phyloP scores from a whole-genome alignment of 2,797 vertebrate genomes.

The Paramormyrops hopkinsi region DNA sequence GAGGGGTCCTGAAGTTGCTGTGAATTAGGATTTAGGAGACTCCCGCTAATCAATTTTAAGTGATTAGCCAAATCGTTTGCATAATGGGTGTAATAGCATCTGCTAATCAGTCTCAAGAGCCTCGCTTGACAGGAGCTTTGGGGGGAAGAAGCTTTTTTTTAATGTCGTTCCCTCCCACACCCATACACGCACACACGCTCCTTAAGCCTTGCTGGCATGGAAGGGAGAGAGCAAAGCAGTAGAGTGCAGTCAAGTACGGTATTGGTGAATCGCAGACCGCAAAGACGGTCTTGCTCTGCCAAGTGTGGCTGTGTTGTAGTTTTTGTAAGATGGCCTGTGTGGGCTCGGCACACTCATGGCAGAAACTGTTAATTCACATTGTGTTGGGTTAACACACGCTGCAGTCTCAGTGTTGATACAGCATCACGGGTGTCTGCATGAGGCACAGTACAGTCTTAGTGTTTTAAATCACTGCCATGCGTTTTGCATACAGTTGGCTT shows the following conservation, averaged over 20 bases:
- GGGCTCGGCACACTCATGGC: not conserved
- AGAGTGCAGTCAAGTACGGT: not conserved
- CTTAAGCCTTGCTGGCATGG: not conserved
- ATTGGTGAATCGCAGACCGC: not conserved
- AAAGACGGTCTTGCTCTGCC: not conserved
- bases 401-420: not conserved
- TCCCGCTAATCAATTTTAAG: slow-evolving; percentile 40
- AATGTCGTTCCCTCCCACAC: not conserved
- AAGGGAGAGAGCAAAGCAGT: not conserved
- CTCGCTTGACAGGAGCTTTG: slow-evolving; percentile 33
- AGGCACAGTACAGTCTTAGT: not conserved
- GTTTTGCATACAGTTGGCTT: not conserved
- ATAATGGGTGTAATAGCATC: slow-evolving; percentile 40
- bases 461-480: not conserved
- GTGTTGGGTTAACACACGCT: not conserved
- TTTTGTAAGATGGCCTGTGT: not conserved
- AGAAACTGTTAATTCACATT: not conserved
- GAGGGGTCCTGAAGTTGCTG: slow-evolving; percentile 27
- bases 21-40: slow-evolving; percentile 30
- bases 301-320: not conserved
- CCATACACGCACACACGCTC: not conserved
- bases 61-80: slow-evolving; percentile 42
- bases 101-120: slow-evolving; percentile 42
- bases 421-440: not conserved
- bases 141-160: slow-evolving; percentile 16